These are phyloP conservation scores for Homarus gammarus DNA, from an alignment of 2,888 invertebrate species.

Conservation along the genomic window DNA sequence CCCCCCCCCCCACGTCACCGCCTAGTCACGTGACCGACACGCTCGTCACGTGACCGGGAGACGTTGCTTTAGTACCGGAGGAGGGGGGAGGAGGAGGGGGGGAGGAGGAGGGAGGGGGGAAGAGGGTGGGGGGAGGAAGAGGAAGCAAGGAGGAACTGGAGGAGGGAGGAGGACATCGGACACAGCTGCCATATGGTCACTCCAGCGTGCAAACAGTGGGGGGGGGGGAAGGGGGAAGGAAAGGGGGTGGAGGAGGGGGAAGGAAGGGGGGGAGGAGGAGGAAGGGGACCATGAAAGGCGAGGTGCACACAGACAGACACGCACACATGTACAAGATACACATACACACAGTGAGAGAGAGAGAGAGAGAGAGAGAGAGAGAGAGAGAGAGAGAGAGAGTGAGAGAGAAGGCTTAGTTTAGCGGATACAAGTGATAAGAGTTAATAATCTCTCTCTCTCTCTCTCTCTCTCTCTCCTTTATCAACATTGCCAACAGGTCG, in stretches of 20 bases:
- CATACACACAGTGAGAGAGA: no score
- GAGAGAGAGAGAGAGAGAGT: no score
- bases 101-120: conserved; percentile 66
- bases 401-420: no score
- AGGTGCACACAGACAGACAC: background rate
- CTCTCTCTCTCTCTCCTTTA: background rate
- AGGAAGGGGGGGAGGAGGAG: conserved; percentile 74
- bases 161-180: conserved; percentile 76
- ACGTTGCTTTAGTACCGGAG: no score
- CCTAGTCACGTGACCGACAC: no score
- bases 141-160: conserved; percentile 45
- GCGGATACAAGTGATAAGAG: no score
- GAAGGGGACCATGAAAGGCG: background rate
- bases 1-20: no score
- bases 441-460: no score
- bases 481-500: no score
- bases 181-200: background rate
- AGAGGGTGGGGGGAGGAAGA: conserved; percentile 70
- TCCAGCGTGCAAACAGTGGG: background rate
- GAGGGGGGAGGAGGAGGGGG: conserved; percentile 56
- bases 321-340: background rate
- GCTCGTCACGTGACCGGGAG: no score
- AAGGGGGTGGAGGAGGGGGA: conserved; percentile 23
- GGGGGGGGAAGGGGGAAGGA: no score
- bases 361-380: no score